A percentile compares a stretch with the other conserved stretches of the same genome.
Evolutionary conservation across 2,797 vertebrate genomes (phyloP).

Genomic region (Hyperoplus immaculatus): DNA sequence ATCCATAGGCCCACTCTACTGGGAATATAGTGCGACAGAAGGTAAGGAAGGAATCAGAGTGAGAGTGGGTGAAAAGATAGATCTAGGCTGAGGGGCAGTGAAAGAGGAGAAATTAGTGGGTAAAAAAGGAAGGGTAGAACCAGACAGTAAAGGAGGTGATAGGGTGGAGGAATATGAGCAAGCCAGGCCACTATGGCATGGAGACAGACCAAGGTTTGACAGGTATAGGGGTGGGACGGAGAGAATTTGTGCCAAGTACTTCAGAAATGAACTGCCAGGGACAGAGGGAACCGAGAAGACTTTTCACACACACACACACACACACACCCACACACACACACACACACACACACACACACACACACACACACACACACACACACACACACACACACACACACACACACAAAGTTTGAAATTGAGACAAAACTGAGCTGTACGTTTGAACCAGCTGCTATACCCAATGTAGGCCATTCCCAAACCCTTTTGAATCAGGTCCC

Average conservation of each 20-base stretch:
- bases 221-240: conserved; percentile 21
- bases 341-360: conserved; percentile 25
- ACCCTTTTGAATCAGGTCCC: conserved; percentile 51
- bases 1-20: conserved; percentile 42
- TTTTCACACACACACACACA: conserved; percentile 16
- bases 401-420: conserved; percentile 42
- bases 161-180: conserved; percentile 50
- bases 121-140: conserved; percentile 2
- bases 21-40: conserved; percentile 49
- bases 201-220: conserved; percentile 24
- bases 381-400: conserved; percentile 21
- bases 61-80: conserved; percentile 49
- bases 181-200: conserved; percentile 18
- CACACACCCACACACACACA: conserved; percentile 19
- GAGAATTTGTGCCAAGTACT: conserved; percentile 42
- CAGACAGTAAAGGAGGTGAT: conserved; percentile 36
- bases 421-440: conserved; percentile 41
- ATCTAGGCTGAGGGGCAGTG: conserved; percentile 45
- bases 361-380: conserved; percentile 10
- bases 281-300: conserved; percentile 27
- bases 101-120: conserved; percentile 37
- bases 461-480: conserved; percentile 48
- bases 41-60: conserved; percentile 43
- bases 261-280: conserved; percentile 44
- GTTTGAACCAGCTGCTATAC: conserved; percentile 56